Conservation (phyloP, 2,797 vertebrate genomes). For the Podarcis siculus region DNA sequence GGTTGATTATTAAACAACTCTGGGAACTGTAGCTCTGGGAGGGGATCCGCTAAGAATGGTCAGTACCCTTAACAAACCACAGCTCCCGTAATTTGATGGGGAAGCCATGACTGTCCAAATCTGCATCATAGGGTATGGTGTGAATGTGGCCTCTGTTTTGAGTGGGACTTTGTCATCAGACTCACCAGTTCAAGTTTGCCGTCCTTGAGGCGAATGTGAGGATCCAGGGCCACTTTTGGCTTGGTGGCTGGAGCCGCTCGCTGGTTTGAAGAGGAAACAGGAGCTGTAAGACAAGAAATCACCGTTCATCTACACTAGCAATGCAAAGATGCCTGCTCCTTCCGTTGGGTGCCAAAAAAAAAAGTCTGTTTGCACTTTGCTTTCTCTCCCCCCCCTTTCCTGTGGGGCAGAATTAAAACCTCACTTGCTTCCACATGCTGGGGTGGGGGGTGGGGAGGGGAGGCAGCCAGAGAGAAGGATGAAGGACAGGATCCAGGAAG, state of each 20-base stretch:
- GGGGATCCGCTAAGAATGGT: accelerated
- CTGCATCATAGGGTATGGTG: not conserved
- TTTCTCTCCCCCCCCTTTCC: too few species aligned
- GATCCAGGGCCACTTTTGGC: conserved; percentile 88
- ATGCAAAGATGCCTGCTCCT: not conserved
- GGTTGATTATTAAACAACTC: not conserved
- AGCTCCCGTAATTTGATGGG: too few species aligned
- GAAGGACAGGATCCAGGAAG: not conserved
- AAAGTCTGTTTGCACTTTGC: not conserved
- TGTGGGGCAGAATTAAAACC: not conserved
- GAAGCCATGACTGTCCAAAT: too few species aligned
- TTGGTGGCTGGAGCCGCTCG: conserved; percentile 74
- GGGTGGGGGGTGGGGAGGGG: too few species aligned
- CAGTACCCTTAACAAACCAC: too few species aligned
- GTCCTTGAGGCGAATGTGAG: conserved; percentile 87
- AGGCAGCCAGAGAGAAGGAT: not conserved
- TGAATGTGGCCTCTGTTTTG: not conserved
- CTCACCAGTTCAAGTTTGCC: conserved; percentile 90
- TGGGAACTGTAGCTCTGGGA: not conserved
- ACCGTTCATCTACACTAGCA: not conserved
- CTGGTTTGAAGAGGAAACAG: conserved; percentile 58
- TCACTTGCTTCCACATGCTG: not conserved
- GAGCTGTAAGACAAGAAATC: conserved; percentile 58
- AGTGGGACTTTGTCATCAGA: not conserved
- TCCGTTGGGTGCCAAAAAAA: not conserved